Evolutionary conservation across 2,113 vertebrate genomes (phyloP), one percentile per base, ranked within the genome.

Genomic region (Labeo rohita): DNA sequence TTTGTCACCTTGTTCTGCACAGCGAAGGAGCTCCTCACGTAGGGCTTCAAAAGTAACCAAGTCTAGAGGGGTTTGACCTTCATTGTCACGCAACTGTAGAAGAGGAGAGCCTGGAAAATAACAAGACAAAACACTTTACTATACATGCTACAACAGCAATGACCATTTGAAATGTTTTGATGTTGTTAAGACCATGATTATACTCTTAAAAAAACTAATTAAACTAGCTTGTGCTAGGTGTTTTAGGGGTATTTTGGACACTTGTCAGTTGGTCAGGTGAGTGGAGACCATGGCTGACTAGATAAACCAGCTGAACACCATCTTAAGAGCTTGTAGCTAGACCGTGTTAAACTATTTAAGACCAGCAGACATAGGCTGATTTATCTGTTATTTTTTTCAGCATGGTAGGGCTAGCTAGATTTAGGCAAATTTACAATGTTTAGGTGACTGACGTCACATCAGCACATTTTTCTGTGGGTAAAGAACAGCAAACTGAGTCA

Each of bases 61-160:
- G 91, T 99, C 96, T 92, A 99, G 92, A 1, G 96, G 94, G 3
- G 94, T 87, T 34, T 89, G 93, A 9, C 95, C 95, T 0, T 85
- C 6, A 70, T 79, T 77, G 86, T 96, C 95, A 13, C 89, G 95
- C 84, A 96, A 95, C 88, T 94, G 94, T 56, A 99, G 93, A 88
- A 99, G 95, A 76, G 89, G 74, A 15, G 96, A 95, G 86, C 98
- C 98, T 99, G 92, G 73, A 93, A 39, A 9, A 49, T 1, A 83
- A n/a, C 6, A 89, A 34, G 12, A 2, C 28, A 9, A 2, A 86
- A 3, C n/a, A 10, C 9, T 88, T 49, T 75, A 49, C 12, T 23
- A 45, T 15, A 28, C 8, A 50, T 1, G 47, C 43, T 50, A 39
- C n/a, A 15, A 83, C 36, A 74, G 34, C 16, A 43, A 2, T 3